phyloP scores from a whole-genome alignment of 2,797 vertebrate species.

The Buphagus erythrorhynchus region DNA sequence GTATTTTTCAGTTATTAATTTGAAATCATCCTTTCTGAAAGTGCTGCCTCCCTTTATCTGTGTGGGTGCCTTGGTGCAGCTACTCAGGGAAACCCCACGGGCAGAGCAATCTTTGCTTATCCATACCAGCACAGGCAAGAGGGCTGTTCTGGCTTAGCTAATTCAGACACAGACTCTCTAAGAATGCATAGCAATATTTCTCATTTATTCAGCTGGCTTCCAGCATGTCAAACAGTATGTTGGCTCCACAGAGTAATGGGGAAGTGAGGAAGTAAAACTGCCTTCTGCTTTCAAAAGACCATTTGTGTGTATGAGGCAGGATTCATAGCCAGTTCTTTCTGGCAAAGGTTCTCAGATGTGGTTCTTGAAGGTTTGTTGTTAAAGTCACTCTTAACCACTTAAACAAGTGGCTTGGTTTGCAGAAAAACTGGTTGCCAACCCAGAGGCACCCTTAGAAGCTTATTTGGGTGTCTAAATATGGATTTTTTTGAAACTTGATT shows the following conservation, averaged over 20 bases:
- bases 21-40: background rate
- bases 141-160: background rate
- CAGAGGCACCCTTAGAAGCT: background rate
- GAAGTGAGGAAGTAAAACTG: background rate
- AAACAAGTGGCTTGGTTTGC: background rate
- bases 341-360: background rate
- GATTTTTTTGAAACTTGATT: background rate
- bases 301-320: background rate
- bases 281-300: conserved; percentile 4
- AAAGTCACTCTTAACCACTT: background rate
- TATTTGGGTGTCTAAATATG: background rate
- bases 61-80: background rate
- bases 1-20: background rate
- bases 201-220: background rate
- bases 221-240: background rate
- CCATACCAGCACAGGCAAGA: background rate
- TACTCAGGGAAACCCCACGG: background rate
- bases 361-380: background rate
- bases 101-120: background rate
- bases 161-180: background rate
- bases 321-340: background rate
- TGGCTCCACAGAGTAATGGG: background rate
- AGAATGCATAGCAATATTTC: background rate
- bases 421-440: background rate
- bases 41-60: fast-evolving